A percentile compares a stretch with the other conserved stretches of the same genome.
Evolutionary conservation across 1,140 invertebrate species (phyloP).

Genomic region (Chrysomallon squamiferum): DNA sequence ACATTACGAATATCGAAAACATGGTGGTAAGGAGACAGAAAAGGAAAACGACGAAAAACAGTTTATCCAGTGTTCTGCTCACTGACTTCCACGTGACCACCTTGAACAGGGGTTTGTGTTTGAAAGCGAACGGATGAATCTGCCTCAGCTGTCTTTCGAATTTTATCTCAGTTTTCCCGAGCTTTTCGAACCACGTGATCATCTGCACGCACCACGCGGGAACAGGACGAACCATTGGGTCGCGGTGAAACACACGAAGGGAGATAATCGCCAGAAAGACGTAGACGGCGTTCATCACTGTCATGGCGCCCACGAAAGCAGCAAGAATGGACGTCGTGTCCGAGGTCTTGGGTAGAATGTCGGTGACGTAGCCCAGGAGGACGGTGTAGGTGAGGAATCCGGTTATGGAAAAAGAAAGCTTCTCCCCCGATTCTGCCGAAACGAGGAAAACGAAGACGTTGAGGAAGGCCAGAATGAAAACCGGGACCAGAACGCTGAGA

Average conservation of each 20-base stretch:
- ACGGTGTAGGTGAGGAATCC: constrained; percentile 31
- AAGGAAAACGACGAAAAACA: too few species aligned
- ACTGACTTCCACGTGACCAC: too few species aligned
- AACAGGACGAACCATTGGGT: not conserved
- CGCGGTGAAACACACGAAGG: not conserved
- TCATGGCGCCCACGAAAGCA: not conserved
- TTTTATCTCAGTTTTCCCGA: too few species aligned
- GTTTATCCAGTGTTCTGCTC: too few species aligned
- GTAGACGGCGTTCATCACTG: not conserved
- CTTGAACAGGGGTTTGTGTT: too few species aligned
- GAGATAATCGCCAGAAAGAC: not conserved
- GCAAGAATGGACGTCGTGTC: not conserved
- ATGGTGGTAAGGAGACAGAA: too few species aligned
- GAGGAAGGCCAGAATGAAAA: constrained; percentile 9
- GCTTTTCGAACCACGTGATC: too few species aligned
- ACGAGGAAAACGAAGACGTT: constrained; percentile 17
- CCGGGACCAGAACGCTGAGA: constrained; percentile 12
- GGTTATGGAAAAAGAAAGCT: constrained; percentile 25
- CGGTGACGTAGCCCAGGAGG: constrained; percentile 22
- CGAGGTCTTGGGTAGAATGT: constrained; percentile 10
- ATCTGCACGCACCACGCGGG: not conserved
- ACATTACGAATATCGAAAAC: too few species aligned
- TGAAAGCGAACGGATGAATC: too few species aligned
- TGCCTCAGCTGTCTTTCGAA: too few species aligned
- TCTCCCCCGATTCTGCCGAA: constrained; percentile 21